phyloP scores from a whole-genome alignment of 1,140 invertebrate species.

The Penaeus japonicus region DNA sequence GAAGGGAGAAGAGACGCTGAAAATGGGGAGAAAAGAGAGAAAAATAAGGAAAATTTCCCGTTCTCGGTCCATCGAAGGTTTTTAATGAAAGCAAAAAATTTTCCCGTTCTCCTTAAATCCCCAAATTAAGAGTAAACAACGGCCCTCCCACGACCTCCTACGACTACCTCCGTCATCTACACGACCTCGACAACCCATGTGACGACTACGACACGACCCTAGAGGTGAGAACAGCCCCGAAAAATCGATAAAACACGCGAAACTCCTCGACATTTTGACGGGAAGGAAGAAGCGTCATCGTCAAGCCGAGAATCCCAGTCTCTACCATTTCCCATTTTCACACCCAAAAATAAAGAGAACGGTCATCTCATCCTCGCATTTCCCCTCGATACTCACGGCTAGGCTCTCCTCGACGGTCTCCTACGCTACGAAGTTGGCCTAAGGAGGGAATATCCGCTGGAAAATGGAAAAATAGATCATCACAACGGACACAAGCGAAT shows the following conservation, averaged over 20 bases:
- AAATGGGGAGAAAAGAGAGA: background rate
- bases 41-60: background rate
- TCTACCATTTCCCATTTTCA: constrained; percentile 48
- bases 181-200: background rate
- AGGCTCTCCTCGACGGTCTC: background rate
- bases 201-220: background rate
- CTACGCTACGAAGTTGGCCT: background rate
- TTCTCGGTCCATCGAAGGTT: constrained; percentile 7
- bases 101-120: constrained; percentile 40
- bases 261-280: constrained; percentile 4
- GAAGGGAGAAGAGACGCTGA: background rate
- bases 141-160: background rate
- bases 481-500: background rate
- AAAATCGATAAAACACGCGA: background rate
- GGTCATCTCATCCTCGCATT: background rate
- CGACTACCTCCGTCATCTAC: too few species aligned
- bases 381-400: background rate
- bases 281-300: constrained; percentile 3
- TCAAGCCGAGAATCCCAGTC: constrained; percentile 23
- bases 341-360: constrained; percentile 45
- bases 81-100: constrained; percentile 34
- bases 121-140: constrained; percentile 30
- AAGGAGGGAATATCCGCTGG: constrained; percentile 20
- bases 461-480: constrained; percentile 31
- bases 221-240: background rate